Evolutionary conservation across 2,113 vertebrate species (phyloP).

Genomic region (Deroptyus accipitrinus): DNA sequence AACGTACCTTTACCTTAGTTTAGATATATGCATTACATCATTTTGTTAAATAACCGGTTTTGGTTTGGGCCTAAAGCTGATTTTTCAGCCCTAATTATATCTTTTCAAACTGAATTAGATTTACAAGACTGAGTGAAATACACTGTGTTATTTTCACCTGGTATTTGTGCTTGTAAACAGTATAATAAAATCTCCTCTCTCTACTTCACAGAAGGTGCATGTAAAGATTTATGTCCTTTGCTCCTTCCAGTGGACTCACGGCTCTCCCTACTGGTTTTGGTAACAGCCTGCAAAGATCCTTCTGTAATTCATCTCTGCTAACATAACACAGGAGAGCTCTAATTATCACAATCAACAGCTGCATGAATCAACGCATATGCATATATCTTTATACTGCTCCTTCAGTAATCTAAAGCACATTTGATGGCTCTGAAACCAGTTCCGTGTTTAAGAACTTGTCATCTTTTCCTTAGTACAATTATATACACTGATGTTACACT

Average conservation of each 20-base stretch:
- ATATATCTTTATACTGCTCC: background rate
- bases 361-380: background rate
- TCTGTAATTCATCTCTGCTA: background rate
- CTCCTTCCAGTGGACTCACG: constrained; percentile 35
- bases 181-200: background rate
- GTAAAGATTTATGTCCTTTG: constrained; percentile 15
- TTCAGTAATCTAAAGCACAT: background rate
- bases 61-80: background rate
- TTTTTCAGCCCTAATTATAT: background rate
- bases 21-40: background rate
- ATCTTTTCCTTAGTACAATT: background rate
- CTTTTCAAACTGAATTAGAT: background rate
- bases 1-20: background rate
- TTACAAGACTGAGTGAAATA: background rate
- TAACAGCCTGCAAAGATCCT: constrained; percentile 37
- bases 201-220: background rate
- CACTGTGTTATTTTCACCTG: background rate
- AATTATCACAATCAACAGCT: background rate
- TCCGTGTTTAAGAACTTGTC: background rate
- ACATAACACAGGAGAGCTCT: background rate
- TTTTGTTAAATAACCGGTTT: background rate
- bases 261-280: constrained; percentile 63
- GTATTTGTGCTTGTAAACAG: background rate
- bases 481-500: background rate
- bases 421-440: background rate